Evolutionary conservation across 2,797 vertebrate genomes (phyloP).

Genomic region (Rhinatrema bivittatum): DNA sequence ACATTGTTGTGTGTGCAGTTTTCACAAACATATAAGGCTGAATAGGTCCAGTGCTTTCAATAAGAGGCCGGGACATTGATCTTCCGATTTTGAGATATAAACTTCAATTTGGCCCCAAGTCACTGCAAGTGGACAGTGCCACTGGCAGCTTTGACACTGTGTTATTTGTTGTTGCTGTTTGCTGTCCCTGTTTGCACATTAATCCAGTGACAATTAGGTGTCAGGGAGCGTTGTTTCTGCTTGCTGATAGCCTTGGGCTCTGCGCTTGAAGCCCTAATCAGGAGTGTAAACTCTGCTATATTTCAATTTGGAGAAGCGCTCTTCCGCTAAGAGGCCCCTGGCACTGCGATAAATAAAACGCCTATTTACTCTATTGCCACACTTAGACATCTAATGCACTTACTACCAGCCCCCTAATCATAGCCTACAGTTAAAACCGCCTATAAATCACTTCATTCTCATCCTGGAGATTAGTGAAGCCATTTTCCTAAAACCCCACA

Average conservation of each 20-base stretch:
- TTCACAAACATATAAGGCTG: neutral
- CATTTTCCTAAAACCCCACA: slow-evolving; percentile 89
- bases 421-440: slow-evolving; percentile 78
- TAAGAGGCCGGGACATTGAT: slow-evolving; percentile 40
- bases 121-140: slow-evolving; percentile 65
- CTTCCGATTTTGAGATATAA: slow-evolving; percentile 53
- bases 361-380: slow-evolving; percentile 97
- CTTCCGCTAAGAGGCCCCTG: slow-evolving; percentile 97
- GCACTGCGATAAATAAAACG: slow-evolving; percentile 98
- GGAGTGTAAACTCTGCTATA: slow-evolving; percentile 99
- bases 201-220: slow-evolving; percentile 95
- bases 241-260: slow-evolving; percentile 95
- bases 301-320: slow-evolving; percentile 99
- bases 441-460: slow-evolving; percentile 89
- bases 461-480: slow-evolving; percentile 88
- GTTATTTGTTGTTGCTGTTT: slow-evolving; percentile 73
- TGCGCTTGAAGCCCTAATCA: slow-evolving; percentile 97
- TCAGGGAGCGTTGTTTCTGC: slow-evolving; percentile 82
- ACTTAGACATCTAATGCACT: slow-evolving; percentile 84
- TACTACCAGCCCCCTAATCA: slow-evolving; percentile 87
- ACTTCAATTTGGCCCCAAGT: slow-evolving; percentile 62
- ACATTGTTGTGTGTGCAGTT: too few species aligned
- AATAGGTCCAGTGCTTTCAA: slow-evolving; percentile 30
- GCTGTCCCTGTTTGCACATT: slow-evolving; percentile 85
- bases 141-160: slow-evolving; percentile 62